Evolutionary conservation across 2,113 vertebrate genomes (phyloP).

Genomic region (Solea solea): DNA sequence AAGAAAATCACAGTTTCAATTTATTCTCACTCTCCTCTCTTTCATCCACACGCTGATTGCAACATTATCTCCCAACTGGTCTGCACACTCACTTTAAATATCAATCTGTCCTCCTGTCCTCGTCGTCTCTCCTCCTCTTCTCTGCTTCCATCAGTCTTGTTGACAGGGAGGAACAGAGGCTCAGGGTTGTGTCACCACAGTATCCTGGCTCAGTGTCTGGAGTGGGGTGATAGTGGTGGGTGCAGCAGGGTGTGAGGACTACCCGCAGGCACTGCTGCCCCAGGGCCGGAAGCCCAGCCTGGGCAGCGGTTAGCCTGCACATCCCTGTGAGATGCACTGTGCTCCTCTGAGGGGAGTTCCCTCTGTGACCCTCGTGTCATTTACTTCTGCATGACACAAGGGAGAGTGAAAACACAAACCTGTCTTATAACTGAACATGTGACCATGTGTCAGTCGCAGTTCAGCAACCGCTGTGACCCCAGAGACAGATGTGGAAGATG

Average conservation of each 20-base stretch:
- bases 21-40: background rate
- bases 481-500: background rate
- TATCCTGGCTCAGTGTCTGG: slow-evolving; percentile 94
- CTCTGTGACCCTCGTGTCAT: slow-evolving; percentile 27
- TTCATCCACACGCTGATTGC: background rate
- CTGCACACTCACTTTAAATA: background rate
- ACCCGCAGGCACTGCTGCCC: slow-evolving; percentile 74
- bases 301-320: slow-evolving; percentile 85
- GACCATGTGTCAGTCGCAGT: background rate
- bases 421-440: background rate
- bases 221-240: slow-evolving; percentile 87
- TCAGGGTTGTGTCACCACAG: slow-evolving; percentile 93
- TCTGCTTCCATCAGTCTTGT: slow-evolving; percentile 87
- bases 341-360: slow-evolving; percentile 52
- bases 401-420: slow-evolving; percentile 30
- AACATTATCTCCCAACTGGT: background rate
- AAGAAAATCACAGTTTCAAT: slow-evolving; percentile 2
- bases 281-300: slow-evolving; percentile 87
- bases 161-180: slow-evolving; percentile 89
- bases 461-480: background rate
- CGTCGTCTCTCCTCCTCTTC: slow-evolving; percentile 51
- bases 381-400: slow-evolving; percentile 25
- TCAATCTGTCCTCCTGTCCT: slow-evolving; percentile 34
- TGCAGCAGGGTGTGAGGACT: slow-evolving; percentile 70
- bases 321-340: slow-evolving; percentile 55